These are phyloP conservation scores for Morbakka virulenta DNA, from an alignment of 30 jellyfish, hydroid and myxozoan genomes.

Conservation along the genomic window DNA sequence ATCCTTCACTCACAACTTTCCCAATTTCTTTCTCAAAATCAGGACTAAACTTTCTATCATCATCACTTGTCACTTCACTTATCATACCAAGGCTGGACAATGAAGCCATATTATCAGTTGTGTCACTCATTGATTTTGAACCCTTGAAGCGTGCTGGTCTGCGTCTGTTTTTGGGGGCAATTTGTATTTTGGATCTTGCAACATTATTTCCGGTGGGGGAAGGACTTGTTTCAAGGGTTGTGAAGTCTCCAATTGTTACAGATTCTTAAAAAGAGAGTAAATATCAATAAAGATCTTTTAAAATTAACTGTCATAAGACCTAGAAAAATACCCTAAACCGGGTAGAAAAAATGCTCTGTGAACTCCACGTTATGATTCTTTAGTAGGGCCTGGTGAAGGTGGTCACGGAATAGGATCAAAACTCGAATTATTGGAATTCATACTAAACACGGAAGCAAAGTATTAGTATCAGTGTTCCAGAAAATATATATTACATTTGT, in stretches of 20 bases:
- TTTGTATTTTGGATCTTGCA: not conserved
- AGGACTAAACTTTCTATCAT: not conserved
- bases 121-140: not conserved
- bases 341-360: no score
- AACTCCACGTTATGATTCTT: no score
- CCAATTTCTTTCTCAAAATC: not conserved
- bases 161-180: not conserved
- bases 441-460: no score
- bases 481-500: no score
- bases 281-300: no score
- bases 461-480: no score
- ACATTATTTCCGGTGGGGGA: not conserved
- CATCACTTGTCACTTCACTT: not conserved
- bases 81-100: not conserved
- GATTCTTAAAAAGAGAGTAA: not conserved
- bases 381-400: no score
- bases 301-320: no score
- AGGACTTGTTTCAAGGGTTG: not conserved
- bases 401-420: no score
- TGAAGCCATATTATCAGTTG: not conserved
- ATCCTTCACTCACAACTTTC: no score
- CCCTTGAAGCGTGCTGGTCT: not conserved
- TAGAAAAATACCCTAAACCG: no score
- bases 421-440: no score
- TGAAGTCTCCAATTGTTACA: not conserved